A percentile compares a stretch with the other conserved stretches of the same genome.
Conservation (phyloP, 2,797 vertebrate genomes). For the Gymnothorax reevesii region DNA sequence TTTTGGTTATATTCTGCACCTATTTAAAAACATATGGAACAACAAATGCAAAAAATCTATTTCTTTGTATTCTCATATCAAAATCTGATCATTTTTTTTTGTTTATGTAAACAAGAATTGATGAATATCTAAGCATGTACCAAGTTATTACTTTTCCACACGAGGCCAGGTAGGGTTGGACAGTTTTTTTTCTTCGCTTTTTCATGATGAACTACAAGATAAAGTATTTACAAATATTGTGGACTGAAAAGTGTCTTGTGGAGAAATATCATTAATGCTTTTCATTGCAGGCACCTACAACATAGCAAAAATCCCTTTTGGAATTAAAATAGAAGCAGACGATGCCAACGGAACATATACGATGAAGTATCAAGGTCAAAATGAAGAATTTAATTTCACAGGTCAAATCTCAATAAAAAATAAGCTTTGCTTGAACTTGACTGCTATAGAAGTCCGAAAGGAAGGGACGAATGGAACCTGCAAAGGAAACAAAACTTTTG, state of each 20-base stretch:
- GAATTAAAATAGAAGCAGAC: conserved; percentile 11
- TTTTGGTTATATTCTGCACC: too few relatives aligned
- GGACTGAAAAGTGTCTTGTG: not conserved
- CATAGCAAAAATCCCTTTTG: not conserved
- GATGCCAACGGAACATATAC: too few relatives aligned
- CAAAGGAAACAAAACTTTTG: not conserved
- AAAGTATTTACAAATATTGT: not conserved
- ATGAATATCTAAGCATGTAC: too few relatives aligned
- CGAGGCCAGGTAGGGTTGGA: not conserved
- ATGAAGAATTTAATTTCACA: accelerated
- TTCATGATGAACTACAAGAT: not conserved
- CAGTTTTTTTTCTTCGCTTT: not conserved
- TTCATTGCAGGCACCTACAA: conserved; percentile 49
- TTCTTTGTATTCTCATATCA: too few relatives aligned
- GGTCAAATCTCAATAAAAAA: not conserved
- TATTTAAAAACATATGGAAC: too few relatives aligned
- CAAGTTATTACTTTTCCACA: not conserved
- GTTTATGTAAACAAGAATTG: too few relatives aligned
- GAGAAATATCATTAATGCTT: not conserved
- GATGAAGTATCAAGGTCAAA: accelerated
- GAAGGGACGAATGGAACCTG: not conserved
- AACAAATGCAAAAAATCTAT: too few relatives aligned
- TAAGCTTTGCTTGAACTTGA: conserved; percentile 55
- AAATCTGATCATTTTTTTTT: too few relatives aligned
- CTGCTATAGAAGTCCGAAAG: accelerated